Conservation (phyloP, 1,140 invertebrate species). For the Mactra quadrangularis region DNA sequence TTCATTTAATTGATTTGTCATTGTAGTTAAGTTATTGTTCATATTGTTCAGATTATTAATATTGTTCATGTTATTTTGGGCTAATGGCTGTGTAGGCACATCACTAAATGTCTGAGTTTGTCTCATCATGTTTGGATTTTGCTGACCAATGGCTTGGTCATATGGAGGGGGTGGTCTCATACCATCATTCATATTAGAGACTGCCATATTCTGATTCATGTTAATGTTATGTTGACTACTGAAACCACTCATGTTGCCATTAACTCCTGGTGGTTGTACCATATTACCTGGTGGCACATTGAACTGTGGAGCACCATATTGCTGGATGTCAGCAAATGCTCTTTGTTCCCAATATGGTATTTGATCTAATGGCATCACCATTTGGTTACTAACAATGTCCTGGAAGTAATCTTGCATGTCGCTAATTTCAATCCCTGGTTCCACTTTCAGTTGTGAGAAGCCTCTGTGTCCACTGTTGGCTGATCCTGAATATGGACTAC, state of each 20-base stretch:
- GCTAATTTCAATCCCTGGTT: slow-evolving; percentile 71
- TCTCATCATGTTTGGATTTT: slow-evolving; percentile 62
- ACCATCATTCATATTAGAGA: slow-evolving; percentile 53
- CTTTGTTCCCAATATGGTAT: slow-evolving; percentile 78
- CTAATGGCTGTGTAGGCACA: slow-evolving; percentile 62
- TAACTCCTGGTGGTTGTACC: slow-evolving; percentile 47
- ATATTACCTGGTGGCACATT: slow-evolving; percentile 58
- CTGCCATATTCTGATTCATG: slow-evolving; percentile 52
- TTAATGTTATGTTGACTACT: slow-evolving; percentile 49
- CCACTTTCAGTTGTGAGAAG: slow-evolving; percentile 68
- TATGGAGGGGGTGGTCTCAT: slow-evolving; percentile 80
- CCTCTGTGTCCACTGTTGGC: slow-evolving; percentile 71
- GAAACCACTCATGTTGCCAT: slow-evolving; percentile 30
- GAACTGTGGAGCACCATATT: slow-evolving; percentile 59
- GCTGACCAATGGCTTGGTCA: slow-evolving; percentile 74
- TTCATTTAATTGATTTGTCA: slow-evolving; percentile 62
- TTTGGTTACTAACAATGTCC: slow-evolving; percentile 78
- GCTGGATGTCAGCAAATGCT: slow-evolving; percentile 66
- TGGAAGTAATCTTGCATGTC: slow-evolving; percentile 75
- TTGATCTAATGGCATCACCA: slow-evolving; percentile 77
- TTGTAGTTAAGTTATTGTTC: slow-evolving; percentile 67
- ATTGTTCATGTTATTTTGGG: slow-evolving; percentile 67
- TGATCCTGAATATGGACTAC: slow-evolving; percentile 70
- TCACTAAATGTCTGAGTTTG: slow-evolving; percentile 65
- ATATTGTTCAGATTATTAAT: slow-evolving; percentile 69